A percentile compares a stretch with the other conserved stretches of the same genome.
These are phyloP conservation scores for Cryptoblepharus egeriae DNA, from an alignment of 2,797 vertebrate species.

Conservation along the genomic window DNA sequence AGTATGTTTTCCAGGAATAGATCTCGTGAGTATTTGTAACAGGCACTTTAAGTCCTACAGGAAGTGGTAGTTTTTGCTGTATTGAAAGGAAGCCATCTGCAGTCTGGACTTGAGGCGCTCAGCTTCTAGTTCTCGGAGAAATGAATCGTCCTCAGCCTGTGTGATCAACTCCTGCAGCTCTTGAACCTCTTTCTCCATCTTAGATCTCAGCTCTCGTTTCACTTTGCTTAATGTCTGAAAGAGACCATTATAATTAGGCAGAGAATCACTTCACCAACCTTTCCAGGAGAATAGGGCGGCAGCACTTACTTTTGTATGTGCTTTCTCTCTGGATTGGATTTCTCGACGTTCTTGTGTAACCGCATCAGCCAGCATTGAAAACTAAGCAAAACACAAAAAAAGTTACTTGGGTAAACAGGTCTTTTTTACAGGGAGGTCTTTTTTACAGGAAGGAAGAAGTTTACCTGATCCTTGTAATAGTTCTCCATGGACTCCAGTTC, in stretches of 20 bases:
- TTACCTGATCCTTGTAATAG: conserved; percentile 95
- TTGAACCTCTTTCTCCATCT: conserved; percentile 91
- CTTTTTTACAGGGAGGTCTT: too few relatives aligned
- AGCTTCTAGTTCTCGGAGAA: conserved; percentile 89
- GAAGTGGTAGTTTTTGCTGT: conserved; percentile 79
- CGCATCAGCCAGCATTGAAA: conserved; percentile 91
- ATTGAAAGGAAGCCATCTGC: conserved; percentile 90
- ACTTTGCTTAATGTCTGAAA: conserved; percentile 87
- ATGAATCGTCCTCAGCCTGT: conserved; percentile 85
- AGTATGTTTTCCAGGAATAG: not conserved
- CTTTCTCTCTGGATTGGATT: conserved; percentile 87
- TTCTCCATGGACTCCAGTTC: conserved; percentile 94
- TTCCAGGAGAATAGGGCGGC: not conserved
- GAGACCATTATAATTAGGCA: conserved; percentile 42
- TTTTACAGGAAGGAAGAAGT: not conserved
- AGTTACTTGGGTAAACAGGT: not conserved
- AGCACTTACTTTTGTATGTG: conserved; percentile 87
- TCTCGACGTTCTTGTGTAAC: conserved; percentile 86
- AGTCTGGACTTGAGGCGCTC: conserved; percentile 85
- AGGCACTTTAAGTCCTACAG: conserved; percentile 53
- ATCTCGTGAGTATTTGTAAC: not conserved
- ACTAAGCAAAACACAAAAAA: conserved; percentile 76
- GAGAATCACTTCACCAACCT: not conserved
- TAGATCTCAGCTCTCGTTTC: conserved; percentile 88
- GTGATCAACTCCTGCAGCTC: conserved; percentile 88